Conservation (phyloP, 2,797 vertebrate genomes). For the Glyptemys insculpta region DNA sequence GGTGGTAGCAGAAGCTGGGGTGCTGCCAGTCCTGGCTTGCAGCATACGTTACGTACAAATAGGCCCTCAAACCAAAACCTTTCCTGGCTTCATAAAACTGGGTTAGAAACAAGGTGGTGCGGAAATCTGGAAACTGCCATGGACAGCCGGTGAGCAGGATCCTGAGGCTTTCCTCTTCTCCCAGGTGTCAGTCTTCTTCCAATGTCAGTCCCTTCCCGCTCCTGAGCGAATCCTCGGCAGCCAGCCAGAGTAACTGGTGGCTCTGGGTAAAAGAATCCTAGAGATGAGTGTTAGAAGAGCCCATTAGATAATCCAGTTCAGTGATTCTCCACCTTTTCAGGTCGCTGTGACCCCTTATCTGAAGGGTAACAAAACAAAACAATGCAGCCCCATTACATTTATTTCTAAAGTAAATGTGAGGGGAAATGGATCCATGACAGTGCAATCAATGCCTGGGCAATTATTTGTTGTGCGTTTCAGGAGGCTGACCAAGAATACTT, state of each 20-base stretch:
- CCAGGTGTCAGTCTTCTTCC: background rate
- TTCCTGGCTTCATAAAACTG: background rate
- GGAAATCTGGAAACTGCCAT: no score
- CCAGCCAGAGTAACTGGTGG: background rate
- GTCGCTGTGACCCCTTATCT: background rate
- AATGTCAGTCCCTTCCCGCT: background rate
- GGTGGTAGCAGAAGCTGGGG: background rate
- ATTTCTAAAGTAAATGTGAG: background rate
- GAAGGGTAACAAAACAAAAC: background rate
- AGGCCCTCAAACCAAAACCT: background rate
- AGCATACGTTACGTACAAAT: background rate
- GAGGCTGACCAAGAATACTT: background rate
- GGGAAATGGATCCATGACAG: no score
- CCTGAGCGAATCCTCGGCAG: background rate
- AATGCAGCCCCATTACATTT: no score
- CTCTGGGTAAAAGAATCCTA: background rate
- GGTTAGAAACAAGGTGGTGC: background rate
- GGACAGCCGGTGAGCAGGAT: background rate
- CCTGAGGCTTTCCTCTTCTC: background rate
- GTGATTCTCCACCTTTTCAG: background rate
- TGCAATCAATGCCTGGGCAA: background rate
- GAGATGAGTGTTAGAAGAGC: background rate
- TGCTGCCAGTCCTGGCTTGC: no score
- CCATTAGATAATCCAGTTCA: background rate
- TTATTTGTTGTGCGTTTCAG: background rate